A percentile compares a stretch with the other conserved stretches of the same genome.
Evolutionary conservation across 1,140 invertebrate genomes (phyloP).

Genomic region (Mya arenaria): DNA sequence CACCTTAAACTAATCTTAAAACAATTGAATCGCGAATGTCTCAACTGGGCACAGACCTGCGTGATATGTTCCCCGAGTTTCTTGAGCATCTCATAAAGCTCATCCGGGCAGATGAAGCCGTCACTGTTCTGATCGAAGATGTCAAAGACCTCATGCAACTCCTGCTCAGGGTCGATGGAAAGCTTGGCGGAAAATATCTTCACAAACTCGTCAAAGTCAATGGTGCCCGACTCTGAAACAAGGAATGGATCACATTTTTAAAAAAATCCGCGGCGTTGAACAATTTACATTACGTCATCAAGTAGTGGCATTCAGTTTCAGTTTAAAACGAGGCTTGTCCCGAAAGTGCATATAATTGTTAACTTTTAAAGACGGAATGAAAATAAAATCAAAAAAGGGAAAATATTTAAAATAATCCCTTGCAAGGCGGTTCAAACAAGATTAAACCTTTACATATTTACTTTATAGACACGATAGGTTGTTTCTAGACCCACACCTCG

Average conservation of each 20-base stretch:
- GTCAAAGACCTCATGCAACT: constrained; percentile 99
- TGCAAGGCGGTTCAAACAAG: too few species aligned
- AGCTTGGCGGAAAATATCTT: constrained; percentile 99
- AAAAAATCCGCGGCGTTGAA: not conserved
- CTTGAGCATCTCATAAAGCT: constrained; percentile 71
- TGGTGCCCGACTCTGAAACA: constrained; percentile 95
- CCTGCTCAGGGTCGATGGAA: constrained; percentile 99
- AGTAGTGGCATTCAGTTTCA: too few species aligned
- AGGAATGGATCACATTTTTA: not conserved
- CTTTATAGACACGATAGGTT: too few species aligned
- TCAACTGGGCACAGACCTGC: constrained; percentile 47
- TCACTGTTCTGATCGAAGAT: constrained; percentile 99
- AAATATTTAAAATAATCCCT: too few species aligned
- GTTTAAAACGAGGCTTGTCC: too few species aligned
- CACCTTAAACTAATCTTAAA: too few species aligned
- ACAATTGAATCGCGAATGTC: too few species aligned
- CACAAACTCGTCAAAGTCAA: constrained; percentile 99
- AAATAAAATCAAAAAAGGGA: too few species aligned
- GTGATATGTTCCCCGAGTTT: constrained; percentile 74
- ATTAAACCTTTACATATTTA: too few species aligned
- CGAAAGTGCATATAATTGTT: too few species aligned
- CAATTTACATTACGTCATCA: not conserved
- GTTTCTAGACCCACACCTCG: too few species aligned
- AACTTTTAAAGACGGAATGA: too few species aligned
- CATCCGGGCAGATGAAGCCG: constrained; percentile 84